Evolutionary conservation across 2,888 invertebrate genomes (phyloP), one percentile per base, ranked within the genome.

Genomic region (Drosophila putrida): DNA sequence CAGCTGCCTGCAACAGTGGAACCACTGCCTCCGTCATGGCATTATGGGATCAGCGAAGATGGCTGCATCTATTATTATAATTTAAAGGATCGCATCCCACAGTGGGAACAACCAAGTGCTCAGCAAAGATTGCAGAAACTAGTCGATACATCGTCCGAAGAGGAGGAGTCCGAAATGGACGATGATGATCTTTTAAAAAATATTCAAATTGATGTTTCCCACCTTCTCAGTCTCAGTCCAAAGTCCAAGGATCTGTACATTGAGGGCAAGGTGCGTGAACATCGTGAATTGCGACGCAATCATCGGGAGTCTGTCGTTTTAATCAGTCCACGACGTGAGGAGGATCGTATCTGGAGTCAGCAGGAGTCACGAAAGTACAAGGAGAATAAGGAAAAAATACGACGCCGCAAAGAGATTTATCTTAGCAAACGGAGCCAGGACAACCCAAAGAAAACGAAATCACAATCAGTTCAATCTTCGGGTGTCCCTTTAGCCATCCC

Each of bases 31-130:
- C 96, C 96, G 0, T 95, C 96, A 90, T 99, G 99, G 99, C 96
- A 97, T 85, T 96, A 95, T 82, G 96, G 97, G 0, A 94, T 94
- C 70, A 98, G 98, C 90, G 93, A 94, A 2, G 95, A 96, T 59
- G 98, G 98, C 0, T 94, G 97, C 75, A 94, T 95, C 0, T 99
- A 98, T 93, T 99, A 98, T 93, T 99, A 98, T 93, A 98, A 99
- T 91, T 93, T 95, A 1, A 96, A 95, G 91, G 93, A 95, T 47
- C 93, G 97, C 6, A 94, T 95, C 79, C 94, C 96, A 27, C 97
- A 96, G 90, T 97, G 97, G 97, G 93, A 95, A 78, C 96, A 96
- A 33, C 96, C 96, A 4, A 91, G 90, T 13, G 81, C 89, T 0
- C 83, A 91, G 27, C 94, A 92, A 44, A 78, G 92, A 0, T 72